Percentiles rank a stretch among this genome's conserved stretches.
phyloP scores from a whole-genome alignment of 1,140 invertebrate genomes.

The Dysdera silvatica region DNA sequence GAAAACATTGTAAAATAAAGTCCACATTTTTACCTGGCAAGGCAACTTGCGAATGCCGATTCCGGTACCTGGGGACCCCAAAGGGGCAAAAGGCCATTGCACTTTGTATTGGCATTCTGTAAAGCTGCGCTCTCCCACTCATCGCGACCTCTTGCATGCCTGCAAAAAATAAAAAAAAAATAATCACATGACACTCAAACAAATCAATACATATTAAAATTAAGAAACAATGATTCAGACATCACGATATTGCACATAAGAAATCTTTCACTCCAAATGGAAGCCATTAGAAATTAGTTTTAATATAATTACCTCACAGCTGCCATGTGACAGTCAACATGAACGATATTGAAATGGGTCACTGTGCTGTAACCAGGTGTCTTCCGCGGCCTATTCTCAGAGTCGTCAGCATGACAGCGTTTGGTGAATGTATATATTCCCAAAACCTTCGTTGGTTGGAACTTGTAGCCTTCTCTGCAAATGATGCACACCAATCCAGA shows the following conservation, averaged over 20 bases:
- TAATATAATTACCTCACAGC: conserved; percentile 61
- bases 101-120: conserved; percentile 95
- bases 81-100: conserved; percentile 88
- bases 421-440: conserved; percentile 97
- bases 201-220: neutral
- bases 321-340: conserved; percentile 95
- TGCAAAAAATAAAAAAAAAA: conserved; percentile 1
- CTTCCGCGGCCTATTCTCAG: conserved; percentile 73
- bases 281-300: neutral
- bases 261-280: neutral
- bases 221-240: neutral
- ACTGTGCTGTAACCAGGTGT: conserved; percentile 74
- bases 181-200: neutral
- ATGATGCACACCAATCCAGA: conserved; percentile 94
- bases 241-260: neutral
- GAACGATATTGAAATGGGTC: conserved; percentile 96
- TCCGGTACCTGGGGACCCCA: conserved; percentile 95
- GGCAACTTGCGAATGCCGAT: conserved; percentile 83
- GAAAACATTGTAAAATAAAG: conserved; percentile 3
- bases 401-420: conserved; percentile 88
- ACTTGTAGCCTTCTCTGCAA: conserved; percentile 94
- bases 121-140: conserved; percentile 97
- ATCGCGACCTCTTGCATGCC: conserved; percentile 65
- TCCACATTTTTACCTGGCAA: conserved; percentile 71
- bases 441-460: conserved; percentile 81